Evolutionary conservation across 1,140 invertebrate species (phyloP).

Genomic region (Teleogryllus occipitalis): DNA sequence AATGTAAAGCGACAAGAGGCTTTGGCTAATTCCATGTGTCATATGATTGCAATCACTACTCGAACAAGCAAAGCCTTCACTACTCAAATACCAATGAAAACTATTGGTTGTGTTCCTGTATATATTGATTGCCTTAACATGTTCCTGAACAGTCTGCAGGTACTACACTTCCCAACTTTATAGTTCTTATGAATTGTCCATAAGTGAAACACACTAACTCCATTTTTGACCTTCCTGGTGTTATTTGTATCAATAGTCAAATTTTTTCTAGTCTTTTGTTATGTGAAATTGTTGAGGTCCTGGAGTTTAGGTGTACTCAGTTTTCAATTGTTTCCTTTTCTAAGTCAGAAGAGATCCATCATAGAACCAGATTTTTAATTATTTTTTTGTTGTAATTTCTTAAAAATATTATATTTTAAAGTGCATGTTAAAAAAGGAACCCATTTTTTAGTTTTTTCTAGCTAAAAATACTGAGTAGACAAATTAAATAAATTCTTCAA

Average conservation of each 20-base stretch:
- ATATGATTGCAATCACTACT: constrained; percentile 46
- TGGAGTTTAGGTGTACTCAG: no score
- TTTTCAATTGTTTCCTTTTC: no score
- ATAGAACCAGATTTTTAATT: no score
- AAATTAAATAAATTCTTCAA: no score
- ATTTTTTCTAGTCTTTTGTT: background rate
- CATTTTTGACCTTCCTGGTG: no score
- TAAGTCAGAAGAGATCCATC: no score
- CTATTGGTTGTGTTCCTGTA: constrained; percentile 41
- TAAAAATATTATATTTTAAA: no score
- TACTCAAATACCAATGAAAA: constrained; percentile 45
- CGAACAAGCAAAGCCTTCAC: constrained; percentile 51
- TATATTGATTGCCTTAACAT: constrained; percentile 44
- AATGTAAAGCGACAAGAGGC: constrained; percentile 34
- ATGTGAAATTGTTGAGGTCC: background rate
- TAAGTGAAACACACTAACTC: no score
- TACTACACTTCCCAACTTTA: constrained; percentile 25
- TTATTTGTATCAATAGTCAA: background rate
- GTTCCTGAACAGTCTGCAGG: constrained; percentile 43
- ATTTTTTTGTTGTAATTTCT: no score
- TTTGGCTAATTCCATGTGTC: constrained; percentile 39
- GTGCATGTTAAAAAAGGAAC: no score
- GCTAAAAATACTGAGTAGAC: no score
- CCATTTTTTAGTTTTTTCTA: no score
- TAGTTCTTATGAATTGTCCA: background rate